Base-by-base conservation (phyloP, 1,140 invertebrate species). In the Drosophila neocordata region DNA sequence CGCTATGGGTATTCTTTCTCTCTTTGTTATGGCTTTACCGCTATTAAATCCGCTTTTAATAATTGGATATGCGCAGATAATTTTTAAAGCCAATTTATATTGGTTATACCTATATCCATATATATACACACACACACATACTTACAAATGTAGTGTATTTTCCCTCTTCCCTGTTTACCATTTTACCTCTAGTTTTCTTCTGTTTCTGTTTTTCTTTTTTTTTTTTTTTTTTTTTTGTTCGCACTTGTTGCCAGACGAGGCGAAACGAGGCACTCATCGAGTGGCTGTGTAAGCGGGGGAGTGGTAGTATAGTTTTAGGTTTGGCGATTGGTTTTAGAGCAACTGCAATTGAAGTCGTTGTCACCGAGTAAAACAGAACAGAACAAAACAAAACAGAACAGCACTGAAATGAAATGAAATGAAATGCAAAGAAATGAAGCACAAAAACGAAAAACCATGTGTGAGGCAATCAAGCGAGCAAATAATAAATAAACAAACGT, bases 401-500 rank as follows among this genome's bases (percentile, higher is more conserved):
- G 41, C 7, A 48, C 8, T 9, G 9, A 48, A 48, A 9, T 11
- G 15, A 48, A 48, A 20, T 20, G 15, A 48, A 48, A 48, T 20
- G 15, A 48, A 48, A 48, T 48, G 15, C 41, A 48, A 48, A 48
- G 15, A 18, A 48, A 48, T 20, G 15, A 18, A 48, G 15, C 18
- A 20, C 51, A 52, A 63, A 55, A 58, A 34, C 38, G 56, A 24
- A 55, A 61, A 56, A 62, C 13, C 61, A 69, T 77, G 76, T 83
- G 76, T 65, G 77, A 56, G 63, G 60, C 78, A 81, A 85, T 85
- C 74, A 69, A 77, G 77, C 78, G 59, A 51, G 74, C 68, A 78
- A 85, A 87, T 87, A 85, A 87, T 87, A 85, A 85, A 80, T 80
- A 87, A 87, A 88, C 78, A 87, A 88, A 87, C 82, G 82, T 87